Conservation (phyloP, 2,888 invertebrate species). For the Dolomedes plantarius region DNA sequence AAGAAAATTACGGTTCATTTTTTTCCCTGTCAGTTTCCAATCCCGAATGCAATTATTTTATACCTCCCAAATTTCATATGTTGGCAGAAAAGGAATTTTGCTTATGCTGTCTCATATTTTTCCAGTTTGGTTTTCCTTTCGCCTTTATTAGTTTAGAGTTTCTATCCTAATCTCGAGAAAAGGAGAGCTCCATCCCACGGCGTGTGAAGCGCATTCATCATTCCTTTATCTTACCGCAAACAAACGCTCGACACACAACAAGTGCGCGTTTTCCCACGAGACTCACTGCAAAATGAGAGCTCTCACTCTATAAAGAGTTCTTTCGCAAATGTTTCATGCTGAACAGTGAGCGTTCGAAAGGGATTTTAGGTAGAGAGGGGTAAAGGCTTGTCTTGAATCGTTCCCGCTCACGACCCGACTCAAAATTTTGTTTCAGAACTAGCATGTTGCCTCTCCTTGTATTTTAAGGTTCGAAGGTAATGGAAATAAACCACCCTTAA, state of each 20-base stretch:
- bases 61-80: too few relatives aligned
- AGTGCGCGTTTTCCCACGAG: slow-evolving; percentile 1
- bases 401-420: too few relatives aligned
- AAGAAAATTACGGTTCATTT: too few relatives aligned
- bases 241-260: not conserved
- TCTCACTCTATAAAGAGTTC: not conserved
- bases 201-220: not conserved
- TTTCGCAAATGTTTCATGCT: not conserved
- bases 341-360: not conserved
- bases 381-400: too few relatives aligned
- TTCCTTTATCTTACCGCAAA: slow-evolving; percentile 3
- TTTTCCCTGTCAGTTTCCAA: too few relatives aligned
- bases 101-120: not conserved
- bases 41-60: too few relatives aligned
- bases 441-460: too few relatives aligned
- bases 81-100: too few relatives aligned
- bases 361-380: not conserved
- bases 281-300: not conserved
- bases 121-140: not conserved
- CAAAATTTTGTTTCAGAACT: too few relatives aligned
- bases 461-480: too few relatives aligned
- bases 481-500: too few relatives aligned
- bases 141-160: not conserved
- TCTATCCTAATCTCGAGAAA: not conserved
- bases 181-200: not conserved